A percentile compares a stretch with the other conserved stretches of the same genome.
Evolutionary conservation across 1,140 invertebrate species (phyloP).

Genomic region (Pogonus chalceus): DNA sequence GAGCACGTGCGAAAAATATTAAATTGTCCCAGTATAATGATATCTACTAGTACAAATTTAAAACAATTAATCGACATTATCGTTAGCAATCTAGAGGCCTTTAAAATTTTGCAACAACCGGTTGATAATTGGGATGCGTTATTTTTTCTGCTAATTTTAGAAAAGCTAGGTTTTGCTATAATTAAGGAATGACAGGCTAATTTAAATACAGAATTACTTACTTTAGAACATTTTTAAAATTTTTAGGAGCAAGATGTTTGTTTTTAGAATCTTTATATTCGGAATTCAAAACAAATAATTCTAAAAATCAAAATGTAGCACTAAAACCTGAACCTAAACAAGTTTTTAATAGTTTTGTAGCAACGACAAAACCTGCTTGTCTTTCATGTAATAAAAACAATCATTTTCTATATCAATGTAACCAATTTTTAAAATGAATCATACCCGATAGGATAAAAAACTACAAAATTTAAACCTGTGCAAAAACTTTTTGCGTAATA

Average conservation of each 20-base stretch:
- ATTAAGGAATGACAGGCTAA: conserved; percentile 25
- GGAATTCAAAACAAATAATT: too few relatives aligned
- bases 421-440: conserved; percentile 18
- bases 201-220: conserved; percentile 18
- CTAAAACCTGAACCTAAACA: background rate
- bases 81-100: conserved; percentile 23
- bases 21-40: conserved; percentile 16
- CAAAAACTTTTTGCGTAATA: background rate
- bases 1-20: conserved; percentile 26
- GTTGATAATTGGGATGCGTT: conserved; percentile 27
- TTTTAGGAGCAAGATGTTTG: conserved; percentile 22
- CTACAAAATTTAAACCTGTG: background rate
- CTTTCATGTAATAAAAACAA: conserved; percentile 14
- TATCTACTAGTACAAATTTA: conserved; percentile 15
- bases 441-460: conserved; percentile 8
- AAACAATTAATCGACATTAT: conserved; percentile 26
- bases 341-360: background rate
- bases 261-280: conserved; percentile 16
- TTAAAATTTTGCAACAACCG: conserved; percentile 21
- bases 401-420: conserved; percentile 19
- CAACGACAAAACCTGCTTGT: conserved; percentile 7
- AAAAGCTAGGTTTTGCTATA: conserved; percentile 24
- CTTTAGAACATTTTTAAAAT: conserved; percentile 18
- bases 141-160: conserved; percentile 22
- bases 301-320: too few relatives aligned